These are phyloP conservation scores for Ivindomyrus marchei DNA, from an alignment of 2,113 vertebrate species.

Conservation along the genomic window DNA sequence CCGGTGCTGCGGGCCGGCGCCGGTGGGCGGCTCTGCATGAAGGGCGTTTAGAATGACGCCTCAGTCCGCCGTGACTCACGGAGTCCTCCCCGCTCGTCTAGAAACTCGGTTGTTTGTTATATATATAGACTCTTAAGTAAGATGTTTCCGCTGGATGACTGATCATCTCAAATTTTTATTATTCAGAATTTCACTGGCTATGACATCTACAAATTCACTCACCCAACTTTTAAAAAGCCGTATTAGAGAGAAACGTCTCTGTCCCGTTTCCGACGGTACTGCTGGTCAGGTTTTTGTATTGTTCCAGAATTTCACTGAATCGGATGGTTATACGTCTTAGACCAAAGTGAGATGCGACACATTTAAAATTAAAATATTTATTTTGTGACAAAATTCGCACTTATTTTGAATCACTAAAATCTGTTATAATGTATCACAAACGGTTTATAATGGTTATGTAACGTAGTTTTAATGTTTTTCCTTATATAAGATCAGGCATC, in stretches of 20 bases:
- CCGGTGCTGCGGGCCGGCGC: not conserved
- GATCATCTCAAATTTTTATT: not conserved
- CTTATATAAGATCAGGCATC: not conserved
- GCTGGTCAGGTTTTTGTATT: not conserved
- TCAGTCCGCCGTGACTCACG: not conserved
- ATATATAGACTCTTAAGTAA: constrained; percentile 8
- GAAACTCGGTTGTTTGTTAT: constrained; percentile 9
- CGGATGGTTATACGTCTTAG: not conserved
- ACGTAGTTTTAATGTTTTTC: not conserved
- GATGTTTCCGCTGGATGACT: not conserved
- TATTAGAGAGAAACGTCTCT: not conserved
- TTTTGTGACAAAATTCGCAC: not conserved
- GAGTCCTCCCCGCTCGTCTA: not conserved
- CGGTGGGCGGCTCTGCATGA: not conserved
- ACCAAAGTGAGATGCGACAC: not conserved
- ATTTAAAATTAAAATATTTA: not conserved
- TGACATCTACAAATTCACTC: not conserved
- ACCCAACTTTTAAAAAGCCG: not conserved
- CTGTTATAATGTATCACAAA: not conserved
- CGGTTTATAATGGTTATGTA: not conserved
- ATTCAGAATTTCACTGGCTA: not conserved
- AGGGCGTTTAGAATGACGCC: not conserved
- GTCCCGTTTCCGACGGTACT: not conserved
- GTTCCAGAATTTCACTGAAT: not conserved
- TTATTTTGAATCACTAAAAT: not conserved